These are phyloP conservation scores for Diloba caeruleocephala DNA, from an alignment of 2,888 invertebrate species.

Conservation along the genomic window DNA sequence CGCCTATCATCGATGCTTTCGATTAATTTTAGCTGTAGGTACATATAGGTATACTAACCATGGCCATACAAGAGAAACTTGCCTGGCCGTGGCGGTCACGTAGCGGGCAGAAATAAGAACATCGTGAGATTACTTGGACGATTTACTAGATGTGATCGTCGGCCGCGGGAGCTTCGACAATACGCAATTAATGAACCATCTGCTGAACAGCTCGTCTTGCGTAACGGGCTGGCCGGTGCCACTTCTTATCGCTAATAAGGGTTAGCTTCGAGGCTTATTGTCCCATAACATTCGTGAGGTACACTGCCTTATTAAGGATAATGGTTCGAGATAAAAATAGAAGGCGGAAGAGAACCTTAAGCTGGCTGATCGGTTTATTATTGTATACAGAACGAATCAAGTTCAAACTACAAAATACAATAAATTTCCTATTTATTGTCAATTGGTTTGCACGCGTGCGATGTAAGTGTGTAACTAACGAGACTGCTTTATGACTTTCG, in stretches of 20 bases:
- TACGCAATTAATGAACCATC: constrained; percentile 81
- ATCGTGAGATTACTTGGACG: constrained; percentile 69
- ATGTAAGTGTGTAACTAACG: constrained; percentile 53
- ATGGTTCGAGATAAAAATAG: constrained; percentile 23
- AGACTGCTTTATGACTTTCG: constrained; percentile 61
- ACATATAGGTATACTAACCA: constrained; percentile 64
- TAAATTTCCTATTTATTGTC: constrained; percentile 48
- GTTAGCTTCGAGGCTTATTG: constrained; percentile 52
- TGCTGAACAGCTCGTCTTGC: constrained; percentile 66
- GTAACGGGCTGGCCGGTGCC: constrained; percentile 71
- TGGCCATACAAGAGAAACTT: constrained; percentile 61
- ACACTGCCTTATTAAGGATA: constrained; percentile 31
- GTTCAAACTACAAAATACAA: constrained; percentile 22
- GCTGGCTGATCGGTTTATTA: constrained; percentile 32
- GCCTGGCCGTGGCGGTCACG: constrained; percentile 49
- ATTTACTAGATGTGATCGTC: constrained; percentile 72
- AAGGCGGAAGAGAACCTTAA: constrained; percentile 3
- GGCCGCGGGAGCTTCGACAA: constrained; percentile 72
- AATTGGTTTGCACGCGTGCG: constrained; percentile 39
- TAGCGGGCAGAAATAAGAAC: constrained; percentile 67
- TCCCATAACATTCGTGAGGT: constrained; percentile 15
- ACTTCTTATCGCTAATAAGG: constrained; percentile 80
- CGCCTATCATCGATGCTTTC: constrained; percentile 77
- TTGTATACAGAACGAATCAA: constrained; percentile 25
- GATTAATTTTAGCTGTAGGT: constrained; percentile 75